Evolutionary conservation across 2,797 vertebrate species (phyloP).

Genomic region (Protonibea diacanthus): DNA sequence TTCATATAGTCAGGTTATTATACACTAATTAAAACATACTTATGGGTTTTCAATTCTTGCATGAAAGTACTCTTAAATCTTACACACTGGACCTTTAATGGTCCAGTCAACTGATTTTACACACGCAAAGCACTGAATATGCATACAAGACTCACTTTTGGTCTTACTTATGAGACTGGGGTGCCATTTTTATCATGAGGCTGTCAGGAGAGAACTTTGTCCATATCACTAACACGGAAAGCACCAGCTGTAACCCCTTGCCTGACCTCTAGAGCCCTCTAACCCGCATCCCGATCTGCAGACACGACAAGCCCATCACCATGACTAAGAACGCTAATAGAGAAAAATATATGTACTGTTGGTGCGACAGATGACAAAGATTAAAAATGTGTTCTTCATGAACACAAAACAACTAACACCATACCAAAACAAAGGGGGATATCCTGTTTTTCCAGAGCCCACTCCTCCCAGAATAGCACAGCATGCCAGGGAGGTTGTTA

Average conservation of each 20-base stretch:
- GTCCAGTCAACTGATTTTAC: no score
- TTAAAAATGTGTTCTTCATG: slow-evolving; percentile 8
- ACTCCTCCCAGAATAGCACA: slow-evolving; percentile 77
- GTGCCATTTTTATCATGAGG: background rate
- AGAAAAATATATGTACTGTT: background rate
- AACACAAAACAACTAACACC: slow-evolving; percentile 49
- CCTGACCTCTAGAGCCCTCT: slow-evolving; percentile 48
- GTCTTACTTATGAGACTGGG: background rate
- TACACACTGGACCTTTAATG: no score
- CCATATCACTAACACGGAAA: slow-evolving; percentile 2
- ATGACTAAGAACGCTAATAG: slow-evolving; percentile 4
- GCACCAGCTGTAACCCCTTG: slow-evolving; percentile 59
- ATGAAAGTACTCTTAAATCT: no score
- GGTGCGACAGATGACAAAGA: slow-evolving; percentile 27
- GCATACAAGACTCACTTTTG: background rate
- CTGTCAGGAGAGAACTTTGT: background rate
- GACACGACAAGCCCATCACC: slow-evolving; percentile 26
- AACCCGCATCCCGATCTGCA: slow-evolving; percentile 52
- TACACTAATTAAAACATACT: no score
- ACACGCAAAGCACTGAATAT: no score
- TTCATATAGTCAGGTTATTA: no score
- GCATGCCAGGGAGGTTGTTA: slow-evolving; percentile 71
- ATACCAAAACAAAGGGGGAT: slow-evolving; percentile 75
- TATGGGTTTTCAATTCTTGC: no score
- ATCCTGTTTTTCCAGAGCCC: slow-evolving; percentile 82